Base-by-base conservation (phyloP, 2,113 vertebrate species). In the Thunnus maccoyii region DNA sequence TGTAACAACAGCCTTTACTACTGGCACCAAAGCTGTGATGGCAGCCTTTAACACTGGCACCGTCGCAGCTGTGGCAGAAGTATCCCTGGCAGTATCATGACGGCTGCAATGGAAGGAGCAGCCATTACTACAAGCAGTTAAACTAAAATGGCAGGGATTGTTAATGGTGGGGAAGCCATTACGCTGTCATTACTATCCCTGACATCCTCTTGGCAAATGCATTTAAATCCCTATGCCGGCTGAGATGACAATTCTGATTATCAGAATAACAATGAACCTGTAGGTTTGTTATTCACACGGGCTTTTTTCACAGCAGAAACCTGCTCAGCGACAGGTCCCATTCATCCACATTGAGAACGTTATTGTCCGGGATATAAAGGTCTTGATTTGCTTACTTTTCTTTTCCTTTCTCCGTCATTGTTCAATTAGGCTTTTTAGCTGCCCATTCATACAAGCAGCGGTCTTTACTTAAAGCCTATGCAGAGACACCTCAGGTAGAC, bases 1-100 rank as follows among this genome's bases (percentile, higher is more conserved):
- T 76, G 69, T 82, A 90, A 91, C 84, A 82, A 89, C 90, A 91
- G 88, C 75, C 88, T 91, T 86, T 84, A 86, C 90, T 88, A 76
- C 84, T 89, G 88, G 88, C 91, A 87, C 86, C 25, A 18, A 0
- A 41, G 58, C 81, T 72, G 67, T 8, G 63, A 74, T 89, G 91
- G 87, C 87, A 89, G 91, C 83, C 85, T 72, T 92, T 90, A 90
- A 89, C 72, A 75, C 82, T 76, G 82, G 87, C 88, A 62, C 75
- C 20, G 57, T 50, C 2, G 27, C 66, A 61, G 68, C 69, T 27
- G 57, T 82, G 75, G 84, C 85, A 83, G 69, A 76, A 78, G 77
- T 62, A 51, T 86, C 58, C 61, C 85, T 78, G 83, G 84, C 78
- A 85, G 63, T 65, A 30, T 52, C 55, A 46, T 16, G 10, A 32